A percentile compares a stretch with the other conserved stretches of the same genome.
Conservation (phyloP, 2,888 invertebrate genomes). For the Euplagia quadripunctaria region DNA sequence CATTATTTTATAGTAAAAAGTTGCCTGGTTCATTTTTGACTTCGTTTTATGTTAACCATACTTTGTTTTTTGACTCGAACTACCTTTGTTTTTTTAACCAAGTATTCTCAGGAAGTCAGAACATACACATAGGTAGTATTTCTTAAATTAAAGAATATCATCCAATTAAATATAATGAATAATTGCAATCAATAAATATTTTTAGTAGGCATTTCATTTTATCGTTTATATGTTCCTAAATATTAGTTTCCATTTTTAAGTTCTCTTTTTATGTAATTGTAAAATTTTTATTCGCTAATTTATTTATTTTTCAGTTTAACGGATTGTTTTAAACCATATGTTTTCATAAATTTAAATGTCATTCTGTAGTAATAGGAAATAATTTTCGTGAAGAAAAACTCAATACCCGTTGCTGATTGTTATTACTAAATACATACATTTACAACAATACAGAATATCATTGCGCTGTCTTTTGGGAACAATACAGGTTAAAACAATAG, state of each 20-base stretch:
- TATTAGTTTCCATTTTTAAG: not conserved
- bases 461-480: no score
- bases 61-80: not conserved
- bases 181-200: not conserved
- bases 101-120: not conserved
- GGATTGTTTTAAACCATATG: no score
- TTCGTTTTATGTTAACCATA: not conserved
- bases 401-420: not conserved
- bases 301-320: not conserved
- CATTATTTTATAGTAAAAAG: not conserved
- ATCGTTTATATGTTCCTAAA: not conserved
- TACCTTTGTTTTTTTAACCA: not conserved
- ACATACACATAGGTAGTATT: not conserved
- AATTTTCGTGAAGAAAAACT: not conserved
- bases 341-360: not conserved
- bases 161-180: not conserved
- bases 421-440: not conserved
- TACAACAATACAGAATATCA: not conserved
- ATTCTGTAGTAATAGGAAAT: not conserved
- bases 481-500: not conserved
- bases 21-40: not conserved
- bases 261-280: not conserved
- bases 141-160: not conserved
- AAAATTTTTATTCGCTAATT: no score
- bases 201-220: not conserved